Evolutionary conservation across 2,888 invertebrate genomes (phyloP), one percentile per base, ranked within the genome.

Genomic region (Diplolepis rosae): DNA sequence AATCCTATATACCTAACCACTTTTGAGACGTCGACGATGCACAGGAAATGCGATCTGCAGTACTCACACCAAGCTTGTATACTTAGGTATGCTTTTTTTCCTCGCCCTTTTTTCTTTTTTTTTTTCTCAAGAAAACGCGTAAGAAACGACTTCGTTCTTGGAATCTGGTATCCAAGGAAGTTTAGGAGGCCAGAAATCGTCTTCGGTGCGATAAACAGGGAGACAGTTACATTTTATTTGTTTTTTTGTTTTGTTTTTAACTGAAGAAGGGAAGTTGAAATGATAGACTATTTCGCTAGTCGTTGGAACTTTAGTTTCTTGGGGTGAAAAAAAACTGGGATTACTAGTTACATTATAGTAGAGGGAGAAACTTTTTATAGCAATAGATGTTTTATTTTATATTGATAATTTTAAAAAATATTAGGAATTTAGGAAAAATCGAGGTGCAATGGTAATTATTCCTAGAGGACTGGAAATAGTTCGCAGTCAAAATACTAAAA

Each of bases 11-110:
- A 68, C 73, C 54, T 69, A 70, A 70, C 70, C 75, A 73, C 76
- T 78, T 76, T 75, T 70, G 81, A 81, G 77, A 81, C 74, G 80
- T 78, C 79, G 76, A 76, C 79, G 80, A 76, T 76, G 77, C 76
- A 75, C 80, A 72, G 77, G 76, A 79, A 81, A 79, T 73, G 73
- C 75, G 73, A 78, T 71, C 76, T 69, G 73, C 69, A 69, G 66
- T 69, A 70, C 61, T 72, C 69, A 69, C 69, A 54, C 71, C 61
- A 68, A 56, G 54, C 68, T 70, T 65, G 35, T 70, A 71, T 74
- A 74, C 71, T 73, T 73, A 32, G 24, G n/a, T 9, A 15, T 30
- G 15, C 9, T 52, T 30, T 27, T 52, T 30, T 52, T 28, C 30
- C 15, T 15, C 13, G 18, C 13, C 18, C 24, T 24, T n/a, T 32